phyloP scores from a whole-genome alignment of 1,140 invertebrate genomes.

The Aricia agestis region DNA sequence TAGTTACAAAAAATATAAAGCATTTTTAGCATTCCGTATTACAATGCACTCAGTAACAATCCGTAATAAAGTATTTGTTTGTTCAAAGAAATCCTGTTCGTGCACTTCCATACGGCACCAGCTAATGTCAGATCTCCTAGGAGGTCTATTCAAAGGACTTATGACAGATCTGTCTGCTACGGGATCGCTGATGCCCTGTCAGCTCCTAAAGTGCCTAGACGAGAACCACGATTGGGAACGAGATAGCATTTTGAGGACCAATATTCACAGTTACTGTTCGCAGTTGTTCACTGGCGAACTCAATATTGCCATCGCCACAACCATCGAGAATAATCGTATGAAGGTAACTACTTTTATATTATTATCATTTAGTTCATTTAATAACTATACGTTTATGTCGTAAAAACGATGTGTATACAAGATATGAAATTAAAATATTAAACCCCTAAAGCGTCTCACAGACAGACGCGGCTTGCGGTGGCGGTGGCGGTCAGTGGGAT shows the following conservation, averaged over 20 bases:
- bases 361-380: background rate
- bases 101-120: slow-evolving; percentile 52
- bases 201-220: slow-evolving; percentile 59
- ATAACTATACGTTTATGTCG: too few relatives aligned
- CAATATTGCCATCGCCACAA: slow-evolving; percentile 60
- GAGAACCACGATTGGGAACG: slow-evolving; percentile 62
- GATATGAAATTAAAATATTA: too few relatives aligned
- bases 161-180: slow-evolving; percentile 43
- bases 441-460: too few relatives aligned
- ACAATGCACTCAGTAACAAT: too few relatives aligned
- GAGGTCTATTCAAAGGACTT: background rate
- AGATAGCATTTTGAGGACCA: slow-evolving; percentile 42
- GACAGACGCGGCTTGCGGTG: too few relatives aligned
- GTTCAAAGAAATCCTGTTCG: slow-evolving; percentile 55
- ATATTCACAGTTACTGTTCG: slow-evolving; percentile 50
- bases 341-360: slow-evolving; percentile 36
- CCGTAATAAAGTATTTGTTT: background rate
- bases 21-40: too few relatives aligned
- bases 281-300: slow-evolving; percentile 55
- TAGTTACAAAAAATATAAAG: too few relatives aligned
- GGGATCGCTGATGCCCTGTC: slow-evolving; percentile 53
- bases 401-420: too few relatives aligned
- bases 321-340: slow-evolving; percentile 63
- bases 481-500: too few relatives aligned
- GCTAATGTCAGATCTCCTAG: slow-evolving; percentile 51